phyloP scores from a whole-genome alignment of 2,888 invertebrate genomes.

The Eristalis tenax region DNA sequence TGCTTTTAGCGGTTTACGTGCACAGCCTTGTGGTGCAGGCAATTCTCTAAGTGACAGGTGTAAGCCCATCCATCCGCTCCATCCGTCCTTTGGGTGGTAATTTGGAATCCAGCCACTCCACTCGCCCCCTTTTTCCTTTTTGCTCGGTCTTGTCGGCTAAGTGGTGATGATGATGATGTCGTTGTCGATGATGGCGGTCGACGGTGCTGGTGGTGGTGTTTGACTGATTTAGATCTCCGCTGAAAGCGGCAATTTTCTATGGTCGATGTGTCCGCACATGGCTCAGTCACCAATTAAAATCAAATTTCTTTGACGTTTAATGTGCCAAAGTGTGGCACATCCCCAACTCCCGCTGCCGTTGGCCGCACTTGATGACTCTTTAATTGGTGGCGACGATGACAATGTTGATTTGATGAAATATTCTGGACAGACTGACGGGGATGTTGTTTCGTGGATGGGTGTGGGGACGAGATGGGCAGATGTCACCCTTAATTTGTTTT shows the following conservation, averaged over 20 bases:
- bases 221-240: slow-evolving; percentile 37
- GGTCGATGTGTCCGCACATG: slow-evolving; percentile 56
- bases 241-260: slow-evolving; percentile 47
- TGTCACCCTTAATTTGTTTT: slow-evolving; percentile 57
- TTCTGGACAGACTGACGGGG: slow-evolving; percentile 38
- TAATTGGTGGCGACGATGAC: slow-evolving; percentile 67
- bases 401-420: slow-evolving; percentile 67
- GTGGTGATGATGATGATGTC: slow-evolving; percentile 26
- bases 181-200: not conserved
- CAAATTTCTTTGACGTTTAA: slow-evolving; percentile 60
- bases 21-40: slow-evolving; percentile 51
- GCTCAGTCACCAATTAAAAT: slow-evolving; percentile 64
- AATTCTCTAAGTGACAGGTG: slow-evolving; percentile 68
- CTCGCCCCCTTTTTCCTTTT: not conserved
- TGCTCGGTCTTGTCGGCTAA: slow-evolving; percentile 25
- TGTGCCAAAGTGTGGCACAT: slow-evolving; percentile 55
- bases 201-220: slow-evolving; percentile 11
- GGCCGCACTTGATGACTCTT: slow-evolving; percentile 63
- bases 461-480: slow-evolving; percentile 48
- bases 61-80: slow-evolving; percentile 32
- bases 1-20: slow-evolving; percentile 71
- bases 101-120: slow-evolving; percentile 1
- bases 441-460: slow-evolving; percentile 15
- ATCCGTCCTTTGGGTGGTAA: slow-evolving; percentile 50
- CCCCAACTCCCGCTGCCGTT: slow-evolving; percentile 2